phyloP scores from a whole-genome alignment of 64 coral and sea anemone species.

The Pachyseris speciosa region DNA sequence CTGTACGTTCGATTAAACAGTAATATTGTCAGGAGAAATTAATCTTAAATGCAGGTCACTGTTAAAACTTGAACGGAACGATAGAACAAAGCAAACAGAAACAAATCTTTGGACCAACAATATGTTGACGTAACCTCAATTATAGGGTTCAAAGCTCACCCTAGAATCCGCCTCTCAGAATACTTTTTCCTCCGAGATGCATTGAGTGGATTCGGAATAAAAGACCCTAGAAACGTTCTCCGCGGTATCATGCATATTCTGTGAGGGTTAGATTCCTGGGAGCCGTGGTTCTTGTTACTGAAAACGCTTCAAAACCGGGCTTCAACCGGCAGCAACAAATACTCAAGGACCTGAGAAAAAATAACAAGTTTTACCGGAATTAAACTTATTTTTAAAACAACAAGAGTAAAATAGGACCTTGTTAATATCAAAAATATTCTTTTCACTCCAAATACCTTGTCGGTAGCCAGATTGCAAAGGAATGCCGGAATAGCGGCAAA shows the following conservation, averaged over 20 bases:
- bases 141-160: slow-evolving; percentile 55
- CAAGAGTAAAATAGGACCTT: background rate
- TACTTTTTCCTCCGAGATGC: slow-evolving; percentile 85
- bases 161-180: slow-evolving; percentile 81
- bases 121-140: too few relatives aligned
- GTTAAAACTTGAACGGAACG: too few relatives aligned
- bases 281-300: background rate
- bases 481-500: slow-evolving; percentile 11
- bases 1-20: too few relatives aligned
- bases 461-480: background rate
- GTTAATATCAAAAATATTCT: background rate
- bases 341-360: background rate
- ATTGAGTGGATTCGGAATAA: slow-evolving; percentile 81
- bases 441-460: slow-evolving; percentile 10
- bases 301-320: background rate
- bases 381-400: background rate
- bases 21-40: too few relatives aligned
- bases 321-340: slow-evolving; percentile 30
- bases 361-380: background rate
- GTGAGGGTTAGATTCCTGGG: background rate
- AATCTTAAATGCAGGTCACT: too few relatives aligned
- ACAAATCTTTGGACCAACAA: too few relatives aligned
- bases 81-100: too few relatives aligned
- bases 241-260: slow-evolving; percentile 25
- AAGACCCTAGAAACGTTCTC: slow-evolving; percentile 68